Evolutionary conservation across 1,140 invertebrate genomes (phyloP).

Genomic region (Drosophila leontia): DNA sequence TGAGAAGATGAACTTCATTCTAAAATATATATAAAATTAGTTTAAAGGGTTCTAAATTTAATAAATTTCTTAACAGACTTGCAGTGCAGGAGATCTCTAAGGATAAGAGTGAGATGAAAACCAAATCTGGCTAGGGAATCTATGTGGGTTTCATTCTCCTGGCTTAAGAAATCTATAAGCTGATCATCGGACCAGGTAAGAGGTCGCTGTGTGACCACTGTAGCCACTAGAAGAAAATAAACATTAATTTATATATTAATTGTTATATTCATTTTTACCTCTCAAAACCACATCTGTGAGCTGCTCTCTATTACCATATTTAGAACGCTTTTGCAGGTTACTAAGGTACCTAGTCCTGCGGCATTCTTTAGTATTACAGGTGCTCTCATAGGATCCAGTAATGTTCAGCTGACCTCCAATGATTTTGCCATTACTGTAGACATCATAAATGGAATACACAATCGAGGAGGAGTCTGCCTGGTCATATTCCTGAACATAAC

Average conservation of each 20-base stretch:
- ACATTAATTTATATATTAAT: too few relatives aligned
- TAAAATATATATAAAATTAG: background rate
- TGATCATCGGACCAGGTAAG: slow-evolving; percentile 36
- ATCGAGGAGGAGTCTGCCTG: background rate
- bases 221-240: slow-evolving; percentile 33
- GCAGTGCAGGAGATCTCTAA: slow-evolving; percentile 60
- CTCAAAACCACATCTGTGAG: slow-evolving; percentile 66
- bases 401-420: slow-evolving; percentile 74
- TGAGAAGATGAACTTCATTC: slow-evolving; percentile 60
- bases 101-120: slow-evolving; percentile 52
- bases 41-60: background rate
- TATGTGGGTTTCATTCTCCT: slow-evolving; percentile 59
- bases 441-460: slow-evolving; percentile 59
- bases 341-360: slow-evolving; percentile 43
- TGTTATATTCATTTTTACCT: background rate
- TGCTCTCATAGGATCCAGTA: slow-evolving; percentile 58
- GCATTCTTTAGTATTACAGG: slow-evolving; percentile 46
- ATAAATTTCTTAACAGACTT: slow-evolving; percentile 8
- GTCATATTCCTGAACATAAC: slow-evolving; percentile 29
- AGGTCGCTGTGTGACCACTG: slow-evolving; percentile 66
- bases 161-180: slow-evolving; percentile 41
- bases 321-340: slow-evolving; percentile 54
- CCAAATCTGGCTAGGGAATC: slow-evolving; percentile 66
- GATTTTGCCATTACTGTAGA: slow-evolving; percentile 76
- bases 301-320: slow-evolving; percentile 63